Base-by-base conservation (phyloP, 1,140 invertebrate species). In the Trichonephila clavata region DNA sequence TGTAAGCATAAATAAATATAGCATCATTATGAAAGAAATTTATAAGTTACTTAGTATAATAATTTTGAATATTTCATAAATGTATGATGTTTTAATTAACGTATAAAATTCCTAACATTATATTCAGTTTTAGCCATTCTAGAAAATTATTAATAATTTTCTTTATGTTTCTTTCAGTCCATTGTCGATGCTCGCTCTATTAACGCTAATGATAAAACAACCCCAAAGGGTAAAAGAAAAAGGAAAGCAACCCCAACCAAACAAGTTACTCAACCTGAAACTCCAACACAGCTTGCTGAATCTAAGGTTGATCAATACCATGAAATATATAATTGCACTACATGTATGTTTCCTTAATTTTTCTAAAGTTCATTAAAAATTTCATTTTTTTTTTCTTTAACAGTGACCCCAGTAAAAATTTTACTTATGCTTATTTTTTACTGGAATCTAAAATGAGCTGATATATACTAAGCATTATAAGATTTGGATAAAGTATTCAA, bases 171-270 rank as follows among this genome's bases (percentile, higher is more conserved):
- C 10, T 39, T 39, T 39, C 27, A 92, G 91, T 92, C 91, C 24
- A 92, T 92, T 71, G 81, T 92, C 24, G 91, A 92, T 39, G n/a
- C 91, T 32, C 91, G 91, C 13, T 92, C 91, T 32, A 32, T 90
- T 20, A 60, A 32, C 39, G 20, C 71, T 81, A n/a, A 32, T 61
- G 32, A 20, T 13, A 57, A 20, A 8, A 32, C 39, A 20, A 39
- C 83, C 27, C 13, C 90, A 16, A 39, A 18, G 5, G n/a, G 39
- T 16, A 90, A 57, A 61, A 50, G 87, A 27, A 68, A 77, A 50
- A 89, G 87, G 21, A 89, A 89, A 57, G 18, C 50, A 60, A 84
- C 83, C n/a, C 83, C 83, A 2, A 20, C n/a, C 2, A 84, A 84
- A 43, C 81, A 84, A 24, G 21, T 13, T 21, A 84, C 59, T 20